Evolutionary conservation across 1,140 invertebrate genomes (phyloP), one percentile per base, ranked within the genome.

Genomic region (Cotesia chilonis): DNA sequence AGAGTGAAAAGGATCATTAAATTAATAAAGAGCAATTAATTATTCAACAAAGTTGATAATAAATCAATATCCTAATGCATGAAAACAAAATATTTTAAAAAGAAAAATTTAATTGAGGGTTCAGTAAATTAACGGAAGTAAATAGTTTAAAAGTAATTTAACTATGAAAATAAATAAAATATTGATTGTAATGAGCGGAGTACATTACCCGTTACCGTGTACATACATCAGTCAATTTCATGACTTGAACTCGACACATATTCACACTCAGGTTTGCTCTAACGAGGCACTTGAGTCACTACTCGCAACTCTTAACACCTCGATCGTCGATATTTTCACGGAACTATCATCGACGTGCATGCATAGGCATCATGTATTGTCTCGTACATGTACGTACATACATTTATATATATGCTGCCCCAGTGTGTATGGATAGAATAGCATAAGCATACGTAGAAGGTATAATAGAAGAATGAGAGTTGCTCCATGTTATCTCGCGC

Each of bases 301-400:
- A 28, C 28, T 59, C 20, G 35, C 54, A 57, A 55, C 14, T 68
- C 67, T 41, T 36, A 47, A 68, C 67, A 68, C 67, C 67, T 68
- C 35, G 54, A 68, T 68, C 67, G 67, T 68, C 36, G 55, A 68
- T 68, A 68, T 68, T 68, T 68, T 47, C 54, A 55, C 36, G 51
- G 41, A 55, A 20, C 47, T 68, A 51, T 51, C 7, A 63, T n/a
- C 47, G 17, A 55, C 54, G 54, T 55, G n/a, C 17, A 55, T 55
- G 17, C 54, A 55, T 55, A 55, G 28, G 28, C 28, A 28, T 3
- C 54, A 55, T 64, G 47, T 17, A 65, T 36, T 12, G 37, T 35
- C 5, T 17, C 14, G 28, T 37, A 64, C 36, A 52, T 52, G 64
- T 66, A 66, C 51, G 47, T 9, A 52, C 64, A 55, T 55, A 55